Percentiles rank a stretch among this genome's conserved stretches.
These are phyloP conservation scores for Delia radicum DNA, from an alignment of 1,140 invertebrate species.

Conservation along the genomic window DNA sequence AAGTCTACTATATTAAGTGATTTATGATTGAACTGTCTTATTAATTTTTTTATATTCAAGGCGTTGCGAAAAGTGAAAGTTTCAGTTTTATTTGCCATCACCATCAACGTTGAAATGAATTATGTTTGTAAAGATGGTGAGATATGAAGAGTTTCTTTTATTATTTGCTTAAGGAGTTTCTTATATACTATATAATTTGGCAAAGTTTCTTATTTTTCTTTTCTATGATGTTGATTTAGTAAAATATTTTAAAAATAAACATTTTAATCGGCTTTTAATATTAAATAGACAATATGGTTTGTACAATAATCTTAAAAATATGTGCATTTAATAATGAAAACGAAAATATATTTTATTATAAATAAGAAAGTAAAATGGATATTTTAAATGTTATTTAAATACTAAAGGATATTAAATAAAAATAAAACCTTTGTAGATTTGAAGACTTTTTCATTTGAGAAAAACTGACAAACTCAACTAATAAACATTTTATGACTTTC, in stretches of 20 bases:
- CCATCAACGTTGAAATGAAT: constrained; percentile 5
- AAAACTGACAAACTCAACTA: too few relatives aligned
- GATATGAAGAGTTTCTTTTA: background rate
- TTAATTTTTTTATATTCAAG: background rate
- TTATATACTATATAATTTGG: background rate
- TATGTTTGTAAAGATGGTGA: constrained; percentile 3
- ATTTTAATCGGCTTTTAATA: background rate
- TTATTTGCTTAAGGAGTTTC: background rate
- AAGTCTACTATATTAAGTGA: constrained; percentile 10
- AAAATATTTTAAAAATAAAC: background rate
- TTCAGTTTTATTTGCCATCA: background rate
- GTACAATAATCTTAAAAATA: background rate
- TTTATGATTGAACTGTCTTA: constrained; percentile 17
- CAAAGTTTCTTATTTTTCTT: background rate
- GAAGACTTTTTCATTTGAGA: too few relatives aligned
- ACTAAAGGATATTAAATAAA: too few relatives aligned
- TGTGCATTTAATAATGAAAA: background rate
- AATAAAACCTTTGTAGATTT: too few relatives aligned
- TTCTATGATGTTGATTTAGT: background rate
- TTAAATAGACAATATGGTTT: background rate
- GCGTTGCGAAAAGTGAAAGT: constrained; percentile 10
- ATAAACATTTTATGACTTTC: too few relatives aligned
- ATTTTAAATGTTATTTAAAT: too few relatives aligned
- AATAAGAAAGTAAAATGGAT: too few relatives aligned
- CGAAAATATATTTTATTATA: too few relatives aligned